Conservation (phyloP, 2,888 invertebrate genomes). For the Conistra vaccinii region DNA sequence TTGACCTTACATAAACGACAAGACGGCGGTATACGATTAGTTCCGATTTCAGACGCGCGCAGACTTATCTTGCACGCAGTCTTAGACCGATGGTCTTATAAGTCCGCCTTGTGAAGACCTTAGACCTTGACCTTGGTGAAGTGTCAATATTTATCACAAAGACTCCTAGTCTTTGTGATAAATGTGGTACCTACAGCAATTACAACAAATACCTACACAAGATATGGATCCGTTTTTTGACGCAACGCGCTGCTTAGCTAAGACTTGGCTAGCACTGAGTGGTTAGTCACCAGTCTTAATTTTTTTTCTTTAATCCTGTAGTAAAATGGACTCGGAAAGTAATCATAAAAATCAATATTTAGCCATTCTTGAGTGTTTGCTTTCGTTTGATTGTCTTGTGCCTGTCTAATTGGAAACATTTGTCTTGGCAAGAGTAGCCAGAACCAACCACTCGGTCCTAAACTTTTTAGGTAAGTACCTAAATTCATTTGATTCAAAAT, state of each 20-base stretch:
- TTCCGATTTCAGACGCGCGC: too few species aligned
- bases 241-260: conserved; percentile 22
- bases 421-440: conserved; percentile 15
- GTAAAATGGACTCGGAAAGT: conserved; percentile 61
- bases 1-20: too few species aligned
- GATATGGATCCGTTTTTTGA: background rate
- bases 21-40: too few species aligned
- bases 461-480: conserved; percentile 57
- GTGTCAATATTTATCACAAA: background rate
- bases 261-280: conserved; percentile 57
- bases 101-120: too few species aligned
- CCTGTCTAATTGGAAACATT: conserved; percentile 34
- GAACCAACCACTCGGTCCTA: conserved; percentile 68
- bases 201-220: background rate
- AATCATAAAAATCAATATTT: conserved; percentile 32
- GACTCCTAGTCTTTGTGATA: too few species aligned
- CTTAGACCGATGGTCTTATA: background rate
- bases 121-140: background rate
- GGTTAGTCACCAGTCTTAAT: conserved; percentile 52
- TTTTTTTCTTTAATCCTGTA: conserved; percentile 18
- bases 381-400: conserved; percentile 45
- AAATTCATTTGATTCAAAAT: conserved; percentile 59
- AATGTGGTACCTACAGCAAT: background rate
- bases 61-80: too few species aligned
- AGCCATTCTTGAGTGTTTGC: conserved; percentile 33